phyloP scores from a whole-genome alignment of 2,113 vertebrate genomes.

The Eretmochelys imbricata region DNA sequence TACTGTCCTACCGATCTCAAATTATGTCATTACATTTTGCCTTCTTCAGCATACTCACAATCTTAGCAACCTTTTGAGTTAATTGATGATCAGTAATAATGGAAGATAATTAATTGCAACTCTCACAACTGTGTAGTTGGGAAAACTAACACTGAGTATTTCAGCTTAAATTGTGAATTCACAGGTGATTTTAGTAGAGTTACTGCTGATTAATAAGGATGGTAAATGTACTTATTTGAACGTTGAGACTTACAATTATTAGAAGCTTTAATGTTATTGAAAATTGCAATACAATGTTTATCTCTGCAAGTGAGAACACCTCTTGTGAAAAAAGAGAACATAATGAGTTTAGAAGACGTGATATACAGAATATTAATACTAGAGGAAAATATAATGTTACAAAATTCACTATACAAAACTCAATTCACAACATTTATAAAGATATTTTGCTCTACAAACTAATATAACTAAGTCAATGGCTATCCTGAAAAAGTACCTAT shows the following conservation, averaged over 20 bases:
- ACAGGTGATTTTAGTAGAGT: neutral
- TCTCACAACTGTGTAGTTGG: conserved; percentile 18
- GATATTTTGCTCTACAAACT: neutral
- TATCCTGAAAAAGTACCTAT: neutral
- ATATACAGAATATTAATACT: neutral
- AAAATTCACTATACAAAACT: neutral
- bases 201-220: neutral
- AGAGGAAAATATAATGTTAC: neutral
- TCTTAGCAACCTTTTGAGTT: conserved; percentile 54
- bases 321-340: neutral
- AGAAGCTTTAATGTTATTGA: neutral
- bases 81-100: conserved; percentile 60
- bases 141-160: conserved; percentile 32
- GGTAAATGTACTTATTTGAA: neutral
- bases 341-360: neutral
- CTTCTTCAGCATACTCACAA: conserved; percentile 52
- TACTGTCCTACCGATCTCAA: conserved; percentile 54
- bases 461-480: accelerated
- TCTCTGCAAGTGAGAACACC: neutral
- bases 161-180: neutral
- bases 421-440: neutral
- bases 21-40: conserved; percentile 30
- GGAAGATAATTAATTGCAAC: conserved; percentile 65
- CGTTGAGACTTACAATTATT: neutral
- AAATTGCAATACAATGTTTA: accelerated